Evolutionary conservation across 2,797 vertebrate genomes (phyloP), one percentile per base, ranked within the genome.

Genomic region (Vultur gryphus): DNA sequence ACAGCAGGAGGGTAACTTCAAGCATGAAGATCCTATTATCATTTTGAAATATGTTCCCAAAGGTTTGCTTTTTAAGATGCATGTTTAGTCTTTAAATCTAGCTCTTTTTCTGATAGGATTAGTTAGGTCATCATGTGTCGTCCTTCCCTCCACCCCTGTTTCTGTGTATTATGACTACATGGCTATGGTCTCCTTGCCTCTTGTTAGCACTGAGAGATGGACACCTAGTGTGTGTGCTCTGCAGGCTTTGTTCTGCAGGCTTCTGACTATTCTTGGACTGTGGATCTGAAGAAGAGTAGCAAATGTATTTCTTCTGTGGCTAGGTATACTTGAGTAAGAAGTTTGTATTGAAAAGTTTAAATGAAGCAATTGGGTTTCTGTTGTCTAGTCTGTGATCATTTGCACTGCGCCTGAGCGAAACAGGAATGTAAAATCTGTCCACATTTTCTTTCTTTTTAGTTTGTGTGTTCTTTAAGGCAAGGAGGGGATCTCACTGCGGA

Each of bases 1-100:
- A 29, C 46, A 90, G 73, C 85, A 89, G 90, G 61, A 90, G 37
- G 46, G 33, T 93, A 65, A 79, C 79, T 87, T 81, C 39, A 82
- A 73, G 70, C 80, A 31, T 67, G 71, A 90, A 75, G 90, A 81
- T 88, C 37, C 49, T 78, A 52, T 90, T 95, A 61, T 37, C 0
- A 46, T 86, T 93, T 78, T 84, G 69, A 93, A 93, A 84, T 72
- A 31, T 7, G 21, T 49, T 93, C 57, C 46, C 69, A 71, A 76
- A 67, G 86, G 58, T 94, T 94, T 93, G 19, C 52, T 54, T 84
- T 88, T 78, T 64, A 78, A 81, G 44, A 81, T 55, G 59, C 2
- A 0, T 16, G 9, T 73, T 90, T 80, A 70, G 55, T 70, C 57
- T 88, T 94, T 81, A 89, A 86, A 55, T 89, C 71, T 43, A 78